A percentile compares a stretch with the other conserved stretches of the same genome.
These are phyloP conservation scores for Nipponia nippon DNA, from an alignment of 2,113 vertebrate genomes.

Conservation along the genomic window DNA sequence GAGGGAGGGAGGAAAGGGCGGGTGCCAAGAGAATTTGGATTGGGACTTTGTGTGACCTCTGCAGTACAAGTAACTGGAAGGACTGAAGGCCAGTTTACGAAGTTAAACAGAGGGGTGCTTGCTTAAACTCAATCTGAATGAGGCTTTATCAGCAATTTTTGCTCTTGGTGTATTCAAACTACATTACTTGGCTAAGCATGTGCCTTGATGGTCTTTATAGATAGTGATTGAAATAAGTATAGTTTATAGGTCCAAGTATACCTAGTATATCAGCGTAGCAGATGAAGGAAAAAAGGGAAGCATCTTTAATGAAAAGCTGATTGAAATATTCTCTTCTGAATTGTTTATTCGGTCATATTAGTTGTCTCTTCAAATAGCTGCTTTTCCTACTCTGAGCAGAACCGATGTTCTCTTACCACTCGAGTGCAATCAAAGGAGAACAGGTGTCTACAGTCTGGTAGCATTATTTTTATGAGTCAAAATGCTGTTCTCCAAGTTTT, in stretches of 20 bases:
- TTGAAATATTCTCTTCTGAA: background rate
- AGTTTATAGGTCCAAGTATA: background rate
- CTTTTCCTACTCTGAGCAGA: background rate
- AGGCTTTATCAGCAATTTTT: background rate
- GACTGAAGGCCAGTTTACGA: background rate
- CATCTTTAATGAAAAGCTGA: background rate
- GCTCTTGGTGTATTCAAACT: background rate
- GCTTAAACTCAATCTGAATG: background rate
- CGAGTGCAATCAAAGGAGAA: background rate
- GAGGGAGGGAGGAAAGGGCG: background rate
- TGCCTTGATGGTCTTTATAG: background rate
- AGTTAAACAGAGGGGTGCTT: background rate
- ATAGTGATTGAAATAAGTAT: background rate
- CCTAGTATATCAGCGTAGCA: background rate
- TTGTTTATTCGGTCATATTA: background rate
- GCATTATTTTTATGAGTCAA: background rate
- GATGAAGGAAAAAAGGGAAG: background rate
- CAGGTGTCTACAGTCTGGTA: background rate
- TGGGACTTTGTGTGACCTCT: background rate
- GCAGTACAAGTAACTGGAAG: background rate
- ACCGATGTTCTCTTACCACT: background rate
- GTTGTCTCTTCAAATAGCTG: background rate
- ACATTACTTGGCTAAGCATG: background rate
- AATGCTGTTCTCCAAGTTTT: background rate
- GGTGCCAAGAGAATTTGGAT: fast-evolving